Conservation (phyloP, 1,140 invertebrate species). For the Achatina immaculata region DNA sequence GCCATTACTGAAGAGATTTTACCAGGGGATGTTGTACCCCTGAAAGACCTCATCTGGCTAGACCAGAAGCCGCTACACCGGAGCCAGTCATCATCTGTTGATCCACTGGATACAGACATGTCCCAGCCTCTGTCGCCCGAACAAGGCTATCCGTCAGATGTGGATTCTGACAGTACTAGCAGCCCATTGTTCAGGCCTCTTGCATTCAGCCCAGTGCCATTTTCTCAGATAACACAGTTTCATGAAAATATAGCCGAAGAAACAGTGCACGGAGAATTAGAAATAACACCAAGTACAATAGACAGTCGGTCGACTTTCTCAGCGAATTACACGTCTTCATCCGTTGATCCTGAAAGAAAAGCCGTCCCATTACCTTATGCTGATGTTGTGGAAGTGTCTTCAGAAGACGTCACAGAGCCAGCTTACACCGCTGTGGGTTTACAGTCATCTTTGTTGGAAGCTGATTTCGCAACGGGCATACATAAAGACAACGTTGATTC, state of each 20-base stretch:
- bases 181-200: constrained; percentile 7
- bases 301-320: no score
- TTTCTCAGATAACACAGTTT: neutral
- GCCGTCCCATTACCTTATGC: neutral
- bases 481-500: neutral
- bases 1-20: neutral
- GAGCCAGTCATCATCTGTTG: neutral
- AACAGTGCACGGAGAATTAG: no score
- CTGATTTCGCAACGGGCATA: neutral
- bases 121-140: neutral
- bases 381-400: neutral
- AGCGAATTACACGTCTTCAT: neutral
- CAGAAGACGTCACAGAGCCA: no score
- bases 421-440: no score
- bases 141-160: neutral
- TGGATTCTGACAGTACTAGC: neutral
- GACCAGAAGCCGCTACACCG: neutral
- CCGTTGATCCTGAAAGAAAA: neutral
- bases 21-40: neutral
- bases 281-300: no score
- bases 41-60: neutral
- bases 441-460: neutral
- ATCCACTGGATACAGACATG: neutral
- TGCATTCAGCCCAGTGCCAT: neutral
- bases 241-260: neutral